Evolutionary conservation across 2,888 invertebrate species (phyloP).

Genomic region (Tachystola acroxantha): DNA sequence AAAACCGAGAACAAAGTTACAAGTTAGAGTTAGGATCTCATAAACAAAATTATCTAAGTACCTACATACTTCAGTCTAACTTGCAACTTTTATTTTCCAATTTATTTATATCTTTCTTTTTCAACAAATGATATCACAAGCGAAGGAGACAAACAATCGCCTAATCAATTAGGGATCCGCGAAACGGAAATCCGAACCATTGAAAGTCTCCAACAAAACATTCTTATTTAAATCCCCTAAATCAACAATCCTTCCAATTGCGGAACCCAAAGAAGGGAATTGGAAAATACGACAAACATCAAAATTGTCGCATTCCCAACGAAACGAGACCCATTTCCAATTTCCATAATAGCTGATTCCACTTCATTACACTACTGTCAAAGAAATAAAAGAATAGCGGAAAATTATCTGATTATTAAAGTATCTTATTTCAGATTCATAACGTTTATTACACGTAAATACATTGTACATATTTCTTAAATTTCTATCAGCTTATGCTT

Average conservation of each 20-base stretch:
- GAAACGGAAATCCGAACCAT: slow-evolving; percentile 14
- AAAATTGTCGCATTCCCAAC: slow-evolving; percentile 43
- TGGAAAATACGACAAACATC: slow-evolving; percentile 41
- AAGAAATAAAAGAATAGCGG: slow-evolving; percentile 12
- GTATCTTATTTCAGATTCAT: too few relatives aligned
- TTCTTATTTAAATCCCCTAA: slow-evolving; percentile 26
- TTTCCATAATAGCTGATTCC: slow-evolving; percentile 59
- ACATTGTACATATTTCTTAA: too few relatives aligned
- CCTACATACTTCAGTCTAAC: neutral
- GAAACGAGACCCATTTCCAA: slow-evolving; percentile 46
- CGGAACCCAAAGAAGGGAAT: neutral
- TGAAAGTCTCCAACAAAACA: slow-evolving; percentile 20
- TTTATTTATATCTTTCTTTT: neutral
- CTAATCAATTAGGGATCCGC: slow-evolving; percentile 3
- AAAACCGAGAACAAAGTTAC: too few relatives aligned
- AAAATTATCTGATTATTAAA: too few relatives aligned
- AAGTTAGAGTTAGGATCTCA: too few relatives aligned
- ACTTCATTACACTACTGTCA: slow-evolving; percentile 42
- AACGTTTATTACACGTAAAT: too few relatives aligned
- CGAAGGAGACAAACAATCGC: neutral
- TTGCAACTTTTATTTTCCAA: neutral
- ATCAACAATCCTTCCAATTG: slow-evolving; percentile 29
- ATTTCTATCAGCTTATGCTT: too few relatives aligned
- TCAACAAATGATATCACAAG: neutral
- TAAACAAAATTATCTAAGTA: too few relatives aligned